phyloP scores from a whole-genome alignment of 2,113 vertebrate genomes.

The Eidolon helvum region DNA sequence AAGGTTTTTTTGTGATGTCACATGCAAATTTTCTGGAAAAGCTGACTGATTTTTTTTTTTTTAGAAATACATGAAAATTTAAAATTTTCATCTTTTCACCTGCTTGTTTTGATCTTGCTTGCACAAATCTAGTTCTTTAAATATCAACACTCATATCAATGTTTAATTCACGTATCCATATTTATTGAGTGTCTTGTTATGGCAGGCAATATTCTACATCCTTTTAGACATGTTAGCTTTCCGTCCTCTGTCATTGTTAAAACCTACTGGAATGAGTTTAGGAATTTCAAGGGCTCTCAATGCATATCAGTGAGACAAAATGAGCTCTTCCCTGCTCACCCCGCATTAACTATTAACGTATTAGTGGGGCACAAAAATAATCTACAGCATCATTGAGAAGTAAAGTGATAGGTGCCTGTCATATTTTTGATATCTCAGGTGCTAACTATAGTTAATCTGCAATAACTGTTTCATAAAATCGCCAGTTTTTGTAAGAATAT shows the following conservation, averaged over 20 bases:
- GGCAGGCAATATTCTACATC: not conserved
- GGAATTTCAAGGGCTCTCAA: not conserved
- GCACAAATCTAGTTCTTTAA: not conserved
- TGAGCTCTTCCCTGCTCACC: not conserved
- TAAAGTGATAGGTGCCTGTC: not conserved
- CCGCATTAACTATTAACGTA: not conserved
- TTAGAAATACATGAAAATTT: not conserved
- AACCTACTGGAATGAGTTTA: not conserved
- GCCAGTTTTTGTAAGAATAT: not conserved
- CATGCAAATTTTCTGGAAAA: not conserved
- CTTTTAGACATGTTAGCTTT: not conserved
- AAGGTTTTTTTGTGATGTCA: not conserved
- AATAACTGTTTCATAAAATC: not conserved
- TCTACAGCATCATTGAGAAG: not conserved
- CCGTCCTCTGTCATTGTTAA: not conserved
- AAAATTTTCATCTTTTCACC: not conserved
- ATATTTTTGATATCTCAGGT: not conserved
- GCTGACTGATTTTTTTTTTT: not conserved
- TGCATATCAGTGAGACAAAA: fast-evolving
- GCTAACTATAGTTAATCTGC: not conserved
- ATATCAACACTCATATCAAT: not conserved
- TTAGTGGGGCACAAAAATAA: not conserved
- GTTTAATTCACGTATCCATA: not conserved
- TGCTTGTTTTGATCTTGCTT: not conserved
- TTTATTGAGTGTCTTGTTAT: not conserved